phyloP scores from a whole-genome alignment of 2,888 invertebrate genomes.

The Orgyia antiqua region DNA sequence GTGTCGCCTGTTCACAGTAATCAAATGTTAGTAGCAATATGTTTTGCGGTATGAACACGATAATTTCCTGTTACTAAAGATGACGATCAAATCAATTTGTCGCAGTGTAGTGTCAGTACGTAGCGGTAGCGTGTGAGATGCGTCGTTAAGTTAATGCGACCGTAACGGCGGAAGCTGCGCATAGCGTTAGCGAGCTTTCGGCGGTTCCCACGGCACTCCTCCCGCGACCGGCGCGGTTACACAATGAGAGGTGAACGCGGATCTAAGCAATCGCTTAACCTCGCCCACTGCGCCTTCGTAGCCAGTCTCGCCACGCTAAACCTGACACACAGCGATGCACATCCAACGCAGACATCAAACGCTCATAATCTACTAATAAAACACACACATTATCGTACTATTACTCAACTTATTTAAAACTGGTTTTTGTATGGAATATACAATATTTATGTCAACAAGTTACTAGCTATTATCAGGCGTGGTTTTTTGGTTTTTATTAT shows the following conservation, averaged over 20 bases:
- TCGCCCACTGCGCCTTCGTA: constrained; percentile 68
- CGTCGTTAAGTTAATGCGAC: constrained; percentile 65
- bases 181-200: constrained; percentile 66
- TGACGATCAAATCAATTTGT: constrained; percentile 64
- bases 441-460: constrained; percentile 6
- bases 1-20: constrained; percentile 23
- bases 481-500: no score
- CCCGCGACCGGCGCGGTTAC: constrained; percentile 55
- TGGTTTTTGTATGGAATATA: constrained; percentile 1
- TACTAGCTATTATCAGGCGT: no score
- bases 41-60: constrained; percentile 39
- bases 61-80: constrained; percentile 62
- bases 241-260: constrained; percentile 78
- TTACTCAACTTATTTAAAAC: constrained; percentile 20
- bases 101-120: constrained; percentile 29
- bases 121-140: constrained; percentile 53
- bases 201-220: constrained; percentile 71
- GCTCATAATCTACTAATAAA: no score
- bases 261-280: constrained; percentile 78
- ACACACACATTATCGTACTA: constrained; percentile 15
- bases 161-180: constrained; percentile 69
- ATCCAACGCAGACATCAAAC: constrained; percentile 30
- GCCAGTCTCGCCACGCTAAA: constrained; percentile 24
- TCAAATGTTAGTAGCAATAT: constrained; percentile 31
- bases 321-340: constrained; percentile 17